Evolutionary conservation across 2,113 vertebrate species (phyloP).

Genomic region (Strigops habroptila): DNA sequence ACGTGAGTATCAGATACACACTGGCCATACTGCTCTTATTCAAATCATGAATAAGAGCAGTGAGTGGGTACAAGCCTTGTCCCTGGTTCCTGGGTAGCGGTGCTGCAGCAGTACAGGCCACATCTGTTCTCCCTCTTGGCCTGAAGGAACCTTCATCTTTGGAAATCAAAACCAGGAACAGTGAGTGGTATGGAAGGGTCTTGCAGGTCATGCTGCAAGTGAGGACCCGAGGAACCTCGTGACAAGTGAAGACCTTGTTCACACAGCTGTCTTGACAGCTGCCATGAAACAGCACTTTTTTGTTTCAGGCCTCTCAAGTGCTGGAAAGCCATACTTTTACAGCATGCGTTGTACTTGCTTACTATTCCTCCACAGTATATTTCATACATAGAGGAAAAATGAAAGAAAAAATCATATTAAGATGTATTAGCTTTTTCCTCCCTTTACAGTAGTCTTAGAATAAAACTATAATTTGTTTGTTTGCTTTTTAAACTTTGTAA

Average conservation of each 20-base stretch:
- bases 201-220: background rate
- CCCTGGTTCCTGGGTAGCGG: background rate
- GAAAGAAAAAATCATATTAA: background rate
- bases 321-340: background rate
- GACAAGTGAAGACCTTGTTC: background rate
- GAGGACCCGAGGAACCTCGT: background rate
- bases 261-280: background rate
- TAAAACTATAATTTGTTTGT: background rate
- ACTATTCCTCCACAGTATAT: background rate
- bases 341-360: background rate
- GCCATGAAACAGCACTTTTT: background rate
- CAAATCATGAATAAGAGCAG: too few species aligned
- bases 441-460: background rate
- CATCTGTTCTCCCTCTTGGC: background rate
- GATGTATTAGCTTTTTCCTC: background rate
- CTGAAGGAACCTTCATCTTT: background rate
- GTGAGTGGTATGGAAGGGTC: background rate
- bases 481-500: background rate
- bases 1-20: background rate
- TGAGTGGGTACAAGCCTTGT: background rate
- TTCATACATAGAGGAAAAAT: background rate
- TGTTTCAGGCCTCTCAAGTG: background rate
- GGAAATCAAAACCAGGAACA: background rate
- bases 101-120: background rate
- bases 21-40: background rate